Base-by-base conservation (phyloP, 2,113 vertebrate species). In the Geococcyx californianus region DNA sequence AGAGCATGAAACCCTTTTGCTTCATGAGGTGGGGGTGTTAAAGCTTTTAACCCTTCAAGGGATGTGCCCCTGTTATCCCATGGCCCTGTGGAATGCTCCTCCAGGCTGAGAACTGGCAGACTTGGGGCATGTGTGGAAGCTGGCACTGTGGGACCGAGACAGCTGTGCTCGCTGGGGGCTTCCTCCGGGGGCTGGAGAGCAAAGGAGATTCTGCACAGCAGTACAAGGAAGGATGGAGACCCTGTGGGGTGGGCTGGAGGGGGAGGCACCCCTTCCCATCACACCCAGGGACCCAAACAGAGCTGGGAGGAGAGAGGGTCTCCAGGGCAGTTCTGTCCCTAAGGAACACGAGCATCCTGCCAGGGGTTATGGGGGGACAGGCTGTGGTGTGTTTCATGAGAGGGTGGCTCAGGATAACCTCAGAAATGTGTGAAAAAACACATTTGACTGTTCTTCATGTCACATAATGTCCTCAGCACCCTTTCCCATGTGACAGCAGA, bases 31-130 rank as follows among this genome's bases (percentile, higher is more conserved):
- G 52, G 78, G 90, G 55, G 51, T 20, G 31, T 58, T 70, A 56
- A 84, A 89, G 34, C 31, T 63, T 83, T 96, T 94, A 96, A 94
- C 93, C 78, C 91, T 95, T 96, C 28, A n/a, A 81, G 59, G 45
- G 56, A 34, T 28, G 69, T 62, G 29, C 42, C 64, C 63, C 6
- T 3, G 3, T 25, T 54, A 59, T 15, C 51, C 59, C 17, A n/a
- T 1, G 7, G 16, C 62, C 59, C 38, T 74, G 34, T 14, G 9
- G 75, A 58, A 75, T 44, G 44, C 25, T 54, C 2, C 0, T 13
- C 9, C 25, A 6, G 42, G 10, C 84, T 80, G 59, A 95, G 90
- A 92, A 83, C 72, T 7, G 44, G 28, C 28, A 69, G 51, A 49
- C 45, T 88, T 2, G 0, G 29, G 33, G 33, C 90, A 62, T 3